Evolutionary conservation across 2,888 invertebrate species (phyloP), one percentile per base, ranked within the genome.

Genomic region (Drosophila atripex): DNA sequence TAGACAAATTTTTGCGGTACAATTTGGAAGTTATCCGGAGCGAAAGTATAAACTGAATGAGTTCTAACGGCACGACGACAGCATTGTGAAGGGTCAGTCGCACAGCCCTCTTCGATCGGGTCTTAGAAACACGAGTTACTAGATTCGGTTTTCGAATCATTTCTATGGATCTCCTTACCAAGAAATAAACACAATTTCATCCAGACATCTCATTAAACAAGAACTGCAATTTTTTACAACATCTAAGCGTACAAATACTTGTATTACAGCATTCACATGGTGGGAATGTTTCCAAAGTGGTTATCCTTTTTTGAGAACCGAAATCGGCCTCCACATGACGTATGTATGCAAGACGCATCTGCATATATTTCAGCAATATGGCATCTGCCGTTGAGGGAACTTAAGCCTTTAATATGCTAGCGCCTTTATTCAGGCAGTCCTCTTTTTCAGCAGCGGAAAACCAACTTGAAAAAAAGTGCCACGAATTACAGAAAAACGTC

Each of bases 11-110:
- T 77, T 59, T 71, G 47, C 74, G 71, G 76, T 54, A 55, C 71
- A 80, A 84, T 78, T 84, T 82, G 46, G 76, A 71, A 56, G 73
- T 73, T 73, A 43, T 58, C 53, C 61, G 68, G 77, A 77, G 74
- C 73, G 56, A 64, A 60, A 69, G 23, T 71, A 54, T 30, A 71
- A 60, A 49, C 71, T 45, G 54, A 70, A 60, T 70, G 70, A 47
- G 54, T n/a, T 28, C 28, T 7, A 28, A 55, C 39, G 23, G 32
- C 39, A 61, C 21, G 23, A 60, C 53, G 53, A 71, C 58, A 41
- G 39, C 71, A 54, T 32, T 39, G 53, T 43, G 16, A 54, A 54
- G 25, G 5, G 2, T 11, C n/a, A 23, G 2, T 9, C 16, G 23
- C 7, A 8, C 2, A 41, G 69, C 60, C 43, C 6, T 9, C 69